Conservation (phyloP, 2,113 vertebrate genomes). For the Aleadryas rufinucha region DNA sequence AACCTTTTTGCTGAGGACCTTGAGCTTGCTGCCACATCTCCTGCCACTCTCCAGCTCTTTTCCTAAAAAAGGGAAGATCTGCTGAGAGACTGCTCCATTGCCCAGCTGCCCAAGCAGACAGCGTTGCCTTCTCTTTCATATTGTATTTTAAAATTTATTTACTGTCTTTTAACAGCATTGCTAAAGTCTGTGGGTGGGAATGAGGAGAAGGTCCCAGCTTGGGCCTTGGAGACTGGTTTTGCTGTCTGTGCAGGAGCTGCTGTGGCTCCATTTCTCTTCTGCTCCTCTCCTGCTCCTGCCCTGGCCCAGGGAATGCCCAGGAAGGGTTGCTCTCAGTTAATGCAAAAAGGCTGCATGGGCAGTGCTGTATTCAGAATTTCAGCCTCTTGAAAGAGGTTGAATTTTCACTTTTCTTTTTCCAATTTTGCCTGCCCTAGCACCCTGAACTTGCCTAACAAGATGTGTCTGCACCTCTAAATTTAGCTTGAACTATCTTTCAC, state of each 20-base stretch:
- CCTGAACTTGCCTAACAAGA: background rate
- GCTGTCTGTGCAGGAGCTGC: background rate
- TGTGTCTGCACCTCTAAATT: background rate
- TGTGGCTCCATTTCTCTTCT: background rate
- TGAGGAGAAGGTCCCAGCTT: background rate
- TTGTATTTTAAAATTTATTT: background rate
- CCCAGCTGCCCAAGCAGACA: background rate
- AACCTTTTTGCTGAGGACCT: background rate
- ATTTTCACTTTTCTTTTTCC: background rate
- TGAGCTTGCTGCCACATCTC: background rate
- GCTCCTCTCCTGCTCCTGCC: background rate
- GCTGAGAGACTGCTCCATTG: background rate
- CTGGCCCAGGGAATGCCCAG: background rate
- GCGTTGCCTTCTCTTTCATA: background rate
- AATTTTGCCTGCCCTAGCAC: background rate
- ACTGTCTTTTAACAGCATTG: background rate
- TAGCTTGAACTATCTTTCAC: background rate
- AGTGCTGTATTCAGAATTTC: background rate
- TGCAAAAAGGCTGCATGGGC: background rate
- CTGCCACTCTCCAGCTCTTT: background rate
- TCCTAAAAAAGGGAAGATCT: background rate
- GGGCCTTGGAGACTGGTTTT: background rate
- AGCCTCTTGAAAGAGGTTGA: too few relatives aligned
- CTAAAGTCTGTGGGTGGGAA: background rate
- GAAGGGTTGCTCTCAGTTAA: background rate